Evolutionary conservation across 2,888 invertebrate species (phyloP), one percentile per base, ranked within the genome.

Genomic region (Hedya salicella): DNA sequence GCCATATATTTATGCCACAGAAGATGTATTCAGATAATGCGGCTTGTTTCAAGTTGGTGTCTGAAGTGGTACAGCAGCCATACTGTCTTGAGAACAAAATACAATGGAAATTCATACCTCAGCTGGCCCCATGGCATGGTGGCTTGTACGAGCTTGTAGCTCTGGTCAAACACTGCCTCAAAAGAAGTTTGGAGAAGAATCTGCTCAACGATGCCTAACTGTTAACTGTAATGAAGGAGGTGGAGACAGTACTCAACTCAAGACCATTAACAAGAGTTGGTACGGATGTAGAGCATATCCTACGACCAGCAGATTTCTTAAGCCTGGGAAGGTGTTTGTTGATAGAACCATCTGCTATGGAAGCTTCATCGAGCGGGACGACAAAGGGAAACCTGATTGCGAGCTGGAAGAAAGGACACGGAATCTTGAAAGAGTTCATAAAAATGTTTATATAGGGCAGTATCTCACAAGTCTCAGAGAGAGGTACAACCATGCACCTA

Each of bases 91-190:
- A 30, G 13, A 49, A 46, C 17, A 4, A 17, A 11, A 70, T 73
- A 0, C 8, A 44, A 8, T 72, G 72, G 73, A 69, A 46, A 39
- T 71, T 72, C 19, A 75, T 73, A 5, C 62, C 70, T 0, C 57
- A 70, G 16, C 50, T 71, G 3, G 70, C 72, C 0, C 73, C 72
- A 2, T 73, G 72, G 72, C 39, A 44, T 17, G 73, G 72, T 0
- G 73, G 74, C 0, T 68, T 70, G 14, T 75, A 75, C 42, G 72
- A 75, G 40, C 3, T 73, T 1, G 30, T 68, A 1, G 67, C 50
- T 1, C 17, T 68, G 0, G 46, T 46, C 32, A 30, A 67, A 39
- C 39, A 25, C 25, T 25, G 25, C 25, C 25, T 25, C 25, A 25
- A 25, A 5, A 25, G 25, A 25, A 25, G 3, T 0, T 8, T 57